Conservation (phyloP, 2,888 invertebrate genomes). For the Amphimallon solstitiale region DNA sequence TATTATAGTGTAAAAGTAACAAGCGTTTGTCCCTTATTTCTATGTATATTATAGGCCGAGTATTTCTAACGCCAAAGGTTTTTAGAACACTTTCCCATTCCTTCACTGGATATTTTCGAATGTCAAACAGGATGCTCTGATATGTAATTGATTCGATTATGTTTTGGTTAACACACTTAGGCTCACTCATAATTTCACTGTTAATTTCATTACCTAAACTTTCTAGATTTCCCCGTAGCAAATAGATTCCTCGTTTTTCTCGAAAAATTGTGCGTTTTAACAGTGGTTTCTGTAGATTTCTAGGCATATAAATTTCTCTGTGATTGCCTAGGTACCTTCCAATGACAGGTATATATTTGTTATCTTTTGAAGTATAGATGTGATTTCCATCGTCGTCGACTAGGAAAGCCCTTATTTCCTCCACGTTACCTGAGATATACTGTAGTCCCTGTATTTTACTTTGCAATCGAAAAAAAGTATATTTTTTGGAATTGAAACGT, state of each 20-base stretch:
- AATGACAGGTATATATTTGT: neutral
- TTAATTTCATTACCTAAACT: no score
- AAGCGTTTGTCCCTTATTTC: neutral
- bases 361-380: neutral
- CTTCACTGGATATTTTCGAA: neutral
- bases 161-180: no score
- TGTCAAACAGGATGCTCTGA: neutral
- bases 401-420: neutral
- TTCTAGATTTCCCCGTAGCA: neutral
- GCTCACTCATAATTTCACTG: no score
- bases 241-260: neutral
- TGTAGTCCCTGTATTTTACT: neutral
- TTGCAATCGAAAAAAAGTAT: neutral
- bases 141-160: neutral
- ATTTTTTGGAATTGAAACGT: neutral
- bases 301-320: neutral
- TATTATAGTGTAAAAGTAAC: conserved; percentile 5
- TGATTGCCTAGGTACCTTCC: neutral
- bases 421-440: neutral
- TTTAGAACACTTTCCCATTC: neutral
- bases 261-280: neutral
- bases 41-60: no score
- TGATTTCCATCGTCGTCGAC: neutral
- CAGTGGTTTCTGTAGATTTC: neutral
- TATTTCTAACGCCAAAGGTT: neutral